A percentile compares a stretch with the other conserved stretches of the same genome.
Conservation (phyloP, 2,888 invertebrate genomes). For the Synanthedon formicaeformis region DNA sequence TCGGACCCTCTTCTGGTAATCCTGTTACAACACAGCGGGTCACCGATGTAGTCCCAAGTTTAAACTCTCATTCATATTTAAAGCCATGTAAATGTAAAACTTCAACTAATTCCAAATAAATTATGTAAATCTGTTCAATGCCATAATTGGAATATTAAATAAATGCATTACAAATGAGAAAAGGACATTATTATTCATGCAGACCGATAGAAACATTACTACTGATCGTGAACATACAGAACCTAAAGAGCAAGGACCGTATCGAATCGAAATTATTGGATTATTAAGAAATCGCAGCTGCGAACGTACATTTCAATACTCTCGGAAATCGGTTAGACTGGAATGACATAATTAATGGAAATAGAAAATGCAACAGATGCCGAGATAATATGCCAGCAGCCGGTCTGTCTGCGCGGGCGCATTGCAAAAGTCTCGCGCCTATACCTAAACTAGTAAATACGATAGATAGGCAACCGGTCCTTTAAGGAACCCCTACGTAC, state of each 20-base stretch:
- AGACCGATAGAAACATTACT: constrained; percentile 40
- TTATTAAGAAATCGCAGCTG: constrained; percentile 54
- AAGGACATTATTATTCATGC: constrained; percentile 32
- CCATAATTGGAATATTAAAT: neutral
- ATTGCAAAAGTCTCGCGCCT: constrained; percentile 49
- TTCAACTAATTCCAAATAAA: too few relatives aligned
- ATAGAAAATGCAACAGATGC: constrained; percentile 59
- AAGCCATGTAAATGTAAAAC: neutral
- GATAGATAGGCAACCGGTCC: constrained; percentile 50
- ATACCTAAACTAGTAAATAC: constrained; percentile 29
- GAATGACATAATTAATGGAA: constrained; percentile 62
- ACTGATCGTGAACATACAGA: constrained; percentile 21
- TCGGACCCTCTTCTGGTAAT: constrained; percentile 58
- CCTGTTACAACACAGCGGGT: constrained; percentile 32
- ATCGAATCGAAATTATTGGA: constrained; percentile 46
- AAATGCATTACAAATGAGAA: constrained; percentile 7
- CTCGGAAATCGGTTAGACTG: constrained; percentile 24
- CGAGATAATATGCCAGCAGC: constrained; percentile 46
- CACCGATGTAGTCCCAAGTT: neutral
- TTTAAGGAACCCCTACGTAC: constrained; percentile 62
- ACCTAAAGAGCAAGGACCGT: constrained; percentile 39
- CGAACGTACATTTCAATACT: constrained; percentile 47
- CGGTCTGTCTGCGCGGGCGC: constrained; percentile 55
- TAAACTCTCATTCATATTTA: neutral
- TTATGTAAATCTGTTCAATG: neutral